phyloP scores from a whole-genome alignment of 2,797 vertebrate species.

The Oreortyx pictus region DNA sequence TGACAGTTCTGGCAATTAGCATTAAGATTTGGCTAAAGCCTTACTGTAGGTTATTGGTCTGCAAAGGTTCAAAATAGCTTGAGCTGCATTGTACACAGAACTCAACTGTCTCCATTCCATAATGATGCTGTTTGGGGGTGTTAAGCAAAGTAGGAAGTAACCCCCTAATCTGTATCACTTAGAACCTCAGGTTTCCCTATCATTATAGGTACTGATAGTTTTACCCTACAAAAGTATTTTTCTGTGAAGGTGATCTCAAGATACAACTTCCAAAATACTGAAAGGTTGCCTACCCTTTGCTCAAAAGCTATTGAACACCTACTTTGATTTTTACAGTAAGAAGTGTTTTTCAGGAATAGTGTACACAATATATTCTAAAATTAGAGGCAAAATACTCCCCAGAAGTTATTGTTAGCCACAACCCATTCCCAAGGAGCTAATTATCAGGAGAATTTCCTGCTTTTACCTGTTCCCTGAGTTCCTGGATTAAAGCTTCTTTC shows the following conservation, averaged over 20 bases:
- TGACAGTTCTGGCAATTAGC: background rate
- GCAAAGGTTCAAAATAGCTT: background rate
- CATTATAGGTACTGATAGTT: background rate
- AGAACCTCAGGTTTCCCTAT: background rate
- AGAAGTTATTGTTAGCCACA: background rate
- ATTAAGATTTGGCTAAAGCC: background rate
- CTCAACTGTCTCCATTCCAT: background rate
- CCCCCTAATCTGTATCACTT: background rate
- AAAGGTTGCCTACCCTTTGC: background rate
- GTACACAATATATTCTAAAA: background rate
- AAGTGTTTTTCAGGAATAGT: background rate
- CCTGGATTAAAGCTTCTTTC: conserved; percentile 85
- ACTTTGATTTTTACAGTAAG: background rate
- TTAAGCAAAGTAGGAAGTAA: background rate
- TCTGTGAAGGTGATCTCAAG: background rate
- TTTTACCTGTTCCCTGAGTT: conserved; percentile 86
- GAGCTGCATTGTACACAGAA: background rate
- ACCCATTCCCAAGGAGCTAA: background rate
- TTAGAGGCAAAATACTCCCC: background rate
- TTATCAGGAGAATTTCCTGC: background rate
- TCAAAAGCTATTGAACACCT: background rate
- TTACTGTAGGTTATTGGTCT: background rate
- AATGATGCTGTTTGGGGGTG: fast-evolving
- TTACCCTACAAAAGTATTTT: background rate
- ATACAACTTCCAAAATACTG: background rate